These are phyloP conservation scores for Emydoidea blandingii DNA, from an alignment of 2,797 vertebrate species.

Conservation along the genomic window DNA sequence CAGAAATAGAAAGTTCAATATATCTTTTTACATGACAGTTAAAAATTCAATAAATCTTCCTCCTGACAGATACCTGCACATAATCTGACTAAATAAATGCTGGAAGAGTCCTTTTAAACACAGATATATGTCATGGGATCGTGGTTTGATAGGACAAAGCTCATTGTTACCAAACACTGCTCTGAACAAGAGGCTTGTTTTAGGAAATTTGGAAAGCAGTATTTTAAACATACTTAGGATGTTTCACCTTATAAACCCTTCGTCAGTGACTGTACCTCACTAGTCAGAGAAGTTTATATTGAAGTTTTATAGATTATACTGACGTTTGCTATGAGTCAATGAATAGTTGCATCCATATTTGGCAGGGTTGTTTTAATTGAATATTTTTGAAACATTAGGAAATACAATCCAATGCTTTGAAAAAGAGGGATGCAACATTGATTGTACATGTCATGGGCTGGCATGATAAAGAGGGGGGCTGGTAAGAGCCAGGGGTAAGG, in stretches of 20 bases:
- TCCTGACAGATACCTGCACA: slow-evolving; percentile 37
- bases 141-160: not conserved
- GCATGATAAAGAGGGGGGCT: not conserved
- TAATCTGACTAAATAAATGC: slow-evolving; percentile 58
- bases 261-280: not conserved
- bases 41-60: slow-evolving; percentile 66
- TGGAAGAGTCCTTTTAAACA: not conserved
- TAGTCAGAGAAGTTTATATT: not conserved
- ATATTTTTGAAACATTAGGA: not conserved
- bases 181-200: not conserved
- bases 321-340: not conserved
- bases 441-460: not conserved
- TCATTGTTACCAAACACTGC: not conserved
- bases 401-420: not conserved
- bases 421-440: not conserved
- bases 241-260: not conserved
- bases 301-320: not conserved
- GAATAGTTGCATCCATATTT: accelerated
- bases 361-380: not conserved
- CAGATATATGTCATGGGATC: not conserved
- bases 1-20: slow-evolving; percentile 65
- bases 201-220: not conserved
- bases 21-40: slow-evolving; percentile 57
- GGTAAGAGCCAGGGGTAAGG: not conserved
- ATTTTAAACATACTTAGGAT: not conserved